Base-by-base conservation (phyloP, 2,797 vertebrate genomes). In the Xenops minutus region DNA sequence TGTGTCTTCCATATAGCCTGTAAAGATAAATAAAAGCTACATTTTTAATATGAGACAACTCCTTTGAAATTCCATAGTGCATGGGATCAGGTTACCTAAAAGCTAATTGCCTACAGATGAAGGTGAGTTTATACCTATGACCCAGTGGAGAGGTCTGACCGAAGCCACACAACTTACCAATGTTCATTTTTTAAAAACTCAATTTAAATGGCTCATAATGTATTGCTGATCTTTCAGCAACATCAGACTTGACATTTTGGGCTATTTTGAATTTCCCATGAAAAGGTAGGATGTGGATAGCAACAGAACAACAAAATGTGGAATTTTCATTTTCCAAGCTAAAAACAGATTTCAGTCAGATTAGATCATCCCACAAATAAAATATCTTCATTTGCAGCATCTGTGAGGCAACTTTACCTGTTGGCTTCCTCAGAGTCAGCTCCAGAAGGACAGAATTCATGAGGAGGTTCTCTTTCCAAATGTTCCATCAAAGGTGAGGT, bases 381-480 rank as follows among this genome's bases (percentile, higher is more conserved):
- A 97, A 83, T 86, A 97, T 95, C 96, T 97, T 94, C 84, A 95
- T 91, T 97, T 87, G 88, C 91, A 97, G 89, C 64, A 96, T 96
- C 97, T 97, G 95, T 96, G 97, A 97, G 96, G 95, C 2, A 17
- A 96, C 93, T 97, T 98, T 98, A 97, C 98, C 93, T 96, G 89
- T 92, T 72, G 36, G 92, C 94, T 97, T 97, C 96, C 95, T 97
- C 96, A 98, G 94, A 97, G 96, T 94, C 92, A 94, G 96, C 89
- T 97, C 93, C 55, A 89, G 95, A 97, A 97, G 93, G 91, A 97
- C 88, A 96, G 95, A 96, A 94, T 96, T 97, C 95, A 97, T 74
- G 97, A 96, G 91, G 91, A 95, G 91, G 79, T 90, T 95, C 96
- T 97, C 97, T 97, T 98, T 97, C 97, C 97, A 98, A 97, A 97